These are phyloP conservation scores for Piprites chloris DNA, from an alignment of 2,113 vertebrate genomes.

Conservation along the genomic window DNA sequence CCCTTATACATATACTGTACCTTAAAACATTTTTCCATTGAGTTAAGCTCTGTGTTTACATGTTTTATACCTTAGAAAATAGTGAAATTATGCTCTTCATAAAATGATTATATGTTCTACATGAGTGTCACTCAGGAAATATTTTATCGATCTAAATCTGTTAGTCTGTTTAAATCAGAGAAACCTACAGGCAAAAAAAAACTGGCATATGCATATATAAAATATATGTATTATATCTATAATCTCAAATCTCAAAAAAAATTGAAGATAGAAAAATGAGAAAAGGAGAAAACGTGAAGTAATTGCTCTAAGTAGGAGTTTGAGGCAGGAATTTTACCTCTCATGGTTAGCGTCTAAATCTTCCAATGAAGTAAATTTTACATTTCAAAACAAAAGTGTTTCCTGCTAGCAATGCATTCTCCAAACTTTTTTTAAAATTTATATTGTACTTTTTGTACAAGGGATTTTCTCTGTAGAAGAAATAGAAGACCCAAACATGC, in stretches of 20 bases:
- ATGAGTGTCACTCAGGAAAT: conserved; percentile 44
- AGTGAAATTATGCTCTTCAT: conserved; percentile 54
- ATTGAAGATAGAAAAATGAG: background rate
- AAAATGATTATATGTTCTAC: conserved; percentile 49
- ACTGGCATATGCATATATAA: background rate
- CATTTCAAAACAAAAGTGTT: background rate
- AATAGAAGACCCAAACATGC: background rate
- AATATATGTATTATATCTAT: background rate
- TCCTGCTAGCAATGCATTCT: background rate
- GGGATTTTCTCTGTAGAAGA: background rate
- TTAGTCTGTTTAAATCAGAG: conserved; percentile 43
- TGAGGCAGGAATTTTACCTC: conserved; percentile 33
- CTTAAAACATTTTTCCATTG: conserved; percentile 59
- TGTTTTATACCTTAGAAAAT: conserved; percentile 60
- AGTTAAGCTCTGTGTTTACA: conserved; percentile 54
- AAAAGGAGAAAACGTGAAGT: background rate
- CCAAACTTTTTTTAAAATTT: conserved; percentile 25
- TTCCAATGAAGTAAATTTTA: background rate
- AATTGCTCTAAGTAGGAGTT: conserved; percentile 37
- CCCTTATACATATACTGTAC: conserved; percentile 36
- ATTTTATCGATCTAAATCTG: conserved; percentile 37
- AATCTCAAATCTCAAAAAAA: background rate
- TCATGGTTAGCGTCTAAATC: background rate
- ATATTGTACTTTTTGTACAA: background rate
- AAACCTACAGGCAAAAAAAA: background rate